A percentile compares a stretch with the other conserved stretches of the same genome.
Conservation (phyloP, 2,888 invertebrate species). For the Rhagium mordax region DNA sequence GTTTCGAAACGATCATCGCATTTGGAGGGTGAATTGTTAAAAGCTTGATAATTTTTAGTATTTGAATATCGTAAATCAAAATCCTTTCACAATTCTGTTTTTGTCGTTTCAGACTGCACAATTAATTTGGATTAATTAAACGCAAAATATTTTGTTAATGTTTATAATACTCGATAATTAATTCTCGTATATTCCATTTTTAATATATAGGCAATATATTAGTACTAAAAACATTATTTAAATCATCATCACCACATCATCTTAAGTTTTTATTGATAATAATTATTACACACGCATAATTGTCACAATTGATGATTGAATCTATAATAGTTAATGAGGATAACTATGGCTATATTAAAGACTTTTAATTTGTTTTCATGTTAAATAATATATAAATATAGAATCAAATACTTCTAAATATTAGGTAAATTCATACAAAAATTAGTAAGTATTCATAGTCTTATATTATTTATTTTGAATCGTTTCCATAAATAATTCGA, state of each 20-base stretch:
- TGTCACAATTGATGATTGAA: too few relatives aligned
- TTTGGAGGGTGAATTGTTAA: conserved; percentile 65
- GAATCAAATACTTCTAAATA: too few relatives aligned
- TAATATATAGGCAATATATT: background rate
- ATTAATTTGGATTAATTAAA: conserved; percentile 30
- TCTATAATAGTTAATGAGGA: too few relatives aligned
- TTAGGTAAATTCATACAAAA: too few relatives aligned
- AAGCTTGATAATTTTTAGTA: conserved; percentile 64
- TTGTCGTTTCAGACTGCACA: conserved; percentile 44
- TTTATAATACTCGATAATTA: background rate
- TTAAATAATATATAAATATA: too few relatives aligned
- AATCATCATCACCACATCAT: background rate
- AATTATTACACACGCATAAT: background rate
- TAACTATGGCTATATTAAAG: too few relatives aligned
- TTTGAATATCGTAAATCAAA: conserved; percentile 63
- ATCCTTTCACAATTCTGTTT: conserved; percentile 52
- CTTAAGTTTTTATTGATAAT: background rate
- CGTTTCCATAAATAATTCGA: too few relatives aligned
- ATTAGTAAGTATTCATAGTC: too few relatives aligned
- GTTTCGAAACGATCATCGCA: conserved; percentile 57
- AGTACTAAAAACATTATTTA: background rate
- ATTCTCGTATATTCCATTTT: background rate
- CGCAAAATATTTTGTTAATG: background rate
- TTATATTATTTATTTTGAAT: too few relatives aligned
- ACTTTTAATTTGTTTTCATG: too few relatives aligned